phyloP scores from a whole-genome alignment of 1,140 invertebrate species.

The Drosophila trapezifrons region DNA sequence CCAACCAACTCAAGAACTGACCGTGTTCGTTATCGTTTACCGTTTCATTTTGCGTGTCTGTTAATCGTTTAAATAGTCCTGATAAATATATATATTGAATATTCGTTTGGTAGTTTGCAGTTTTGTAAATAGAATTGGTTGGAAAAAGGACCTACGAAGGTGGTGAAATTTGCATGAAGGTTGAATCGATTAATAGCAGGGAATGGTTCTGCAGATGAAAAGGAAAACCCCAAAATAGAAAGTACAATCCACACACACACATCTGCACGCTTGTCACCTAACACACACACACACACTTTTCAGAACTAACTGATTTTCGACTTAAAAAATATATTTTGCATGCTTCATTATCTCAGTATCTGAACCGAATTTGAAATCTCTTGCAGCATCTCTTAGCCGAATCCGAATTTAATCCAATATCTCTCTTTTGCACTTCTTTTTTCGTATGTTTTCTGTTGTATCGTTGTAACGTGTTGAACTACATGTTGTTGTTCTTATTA shows the following conservation, averaged over 20 bases:
- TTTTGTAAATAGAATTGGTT: slow-evolving; percentile 32
- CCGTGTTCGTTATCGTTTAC: slow-evolving; percentile 52
- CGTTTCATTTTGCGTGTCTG: slow-evolving; percentile 52
- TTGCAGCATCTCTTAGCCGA: slow-evolving; percentile 47
- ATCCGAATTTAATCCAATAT: slow-evolving; percentile 45
- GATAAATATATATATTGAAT: slow-evolving; percentile 33
- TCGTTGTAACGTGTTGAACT: slow-evolving; percentile 51
- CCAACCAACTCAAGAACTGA: slow-evolving; percentile 24
- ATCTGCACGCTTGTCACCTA: slow-evolving; percentile 50
- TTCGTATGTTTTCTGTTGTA: slow-evolving; percentile 51
- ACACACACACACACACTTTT: slow-evolving; percentile 2
- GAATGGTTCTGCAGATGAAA: slow-evolving; percentile 21
- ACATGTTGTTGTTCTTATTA: slow-evolving; percentile 62
- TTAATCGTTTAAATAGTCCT: slow-evolving; percentile 36
- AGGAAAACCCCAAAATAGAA: background rate
- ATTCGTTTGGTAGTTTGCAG: slow-evolving; percentile 48
- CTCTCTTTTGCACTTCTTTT: slow-evolving; percentile 59
- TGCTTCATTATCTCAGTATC: slow-evolving; percentile 47
- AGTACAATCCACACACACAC: slow-evolving; percentile 27
- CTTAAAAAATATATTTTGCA: slow-evolving; percentile 16
- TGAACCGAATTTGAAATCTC: slow-evolving; percentile 48
- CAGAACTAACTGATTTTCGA: slow-evolving; percentile 8
- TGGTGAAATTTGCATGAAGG: slow-evolving; percentile 47
- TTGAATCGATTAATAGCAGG: slow-evolving; percentile 18
- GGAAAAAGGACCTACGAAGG: background rate